Evolutionary conservation across 2,113 vertebrate genomes (phyloP), one percentile per base, ranked within the genome.

Genomic region (Lichenostomus cassidix): DNA sequence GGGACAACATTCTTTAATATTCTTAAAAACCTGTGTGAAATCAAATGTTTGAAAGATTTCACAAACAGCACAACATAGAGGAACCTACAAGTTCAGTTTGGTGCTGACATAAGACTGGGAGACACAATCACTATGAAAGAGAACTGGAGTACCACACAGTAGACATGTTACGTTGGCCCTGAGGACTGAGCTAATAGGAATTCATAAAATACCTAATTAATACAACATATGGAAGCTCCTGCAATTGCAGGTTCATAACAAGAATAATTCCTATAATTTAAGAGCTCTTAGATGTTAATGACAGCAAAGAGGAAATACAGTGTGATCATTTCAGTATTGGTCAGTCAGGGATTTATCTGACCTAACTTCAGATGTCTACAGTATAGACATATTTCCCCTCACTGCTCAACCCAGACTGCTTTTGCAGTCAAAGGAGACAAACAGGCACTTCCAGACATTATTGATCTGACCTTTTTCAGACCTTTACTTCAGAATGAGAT

Each of bases 391-490:
- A 64, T 76, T 88, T 76, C 15, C 9, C 28, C 31, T 76, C 28
- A 49, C 42, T 80, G 10, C 15, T 88, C 59, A 60, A 76, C 18
- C n/a, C 39, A 77, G 37, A 27, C 83, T 92, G 53, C 37, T 90
- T 94, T 77, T 77, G 58, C 71, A 96, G 88, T 65, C 75, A 74
- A 81, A 82, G 35, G 42, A 93, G 59, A 81, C 24, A 50, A 95
- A 89, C 37, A 89, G 33, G 35, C 63, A 70, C 29, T 83, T 93
- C 81, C 68, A 93, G 91, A 90, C 68, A 10, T 77, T 94, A 95
- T 90, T 90, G 95, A 96, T 90, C 60, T 64, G 76, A 77, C 71
- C 76, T 94, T 96, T 92, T 89, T 31, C 71, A 90, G 65, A 87
- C 64, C 56, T 93, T 92, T 67, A 33, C 29, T 81, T 86, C 76